Base-by-base conservation (phyloP, 2,888 invertebrate species). In the Athripsodes cinereus region DNA sequence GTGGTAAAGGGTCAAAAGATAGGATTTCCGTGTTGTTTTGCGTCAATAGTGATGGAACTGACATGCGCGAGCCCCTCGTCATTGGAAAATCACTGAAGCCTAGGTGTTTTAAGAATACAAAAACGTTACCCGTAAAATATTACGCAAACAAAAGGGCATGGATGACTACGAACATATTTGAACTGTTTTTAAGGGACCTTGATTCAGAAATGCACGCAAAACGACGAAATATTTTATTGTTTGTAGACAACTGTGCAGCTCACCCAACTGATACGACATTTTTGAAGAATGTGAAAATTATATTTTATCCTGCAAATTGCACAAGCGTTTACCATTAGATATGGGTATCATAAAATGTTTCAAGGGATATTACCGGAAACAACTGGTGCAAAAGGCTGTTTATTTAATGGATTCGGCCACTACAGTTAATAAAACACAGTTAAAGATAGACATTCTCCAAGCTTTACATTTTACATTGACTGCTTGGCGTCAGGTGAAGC, bases 391-490 rank as follows among this genome's bases (percentile, higher is more conserved):
- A 20, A 49, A 49, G 49, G 49, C 49, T 49, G 49, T 49, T 18
- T 10, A 49, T 49, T 49, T 49, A 49, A 49, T 49, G 49, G 49
- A 49, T 49, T 21, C 21, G 49, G 18, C 19, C 5, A 19, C 49
- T 20, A 49, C 21, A 49, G 21, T 49, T 49, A 20, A 49, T 49
- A 49, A 49, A 20, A 49, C 18, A 49, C 49, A 21, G 21, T 49
- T 49, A 49, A 49, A 49, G 49, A 49, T 49, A 19, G 49, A 56
- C 22, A 58, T 60, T 57, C 59, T 58, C 51, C 44, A 63, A 61
- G 58, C 55, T 56, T 59, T 35, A 62, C 55, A 62, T 55, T 58
- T 62, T 52, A 64, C 58, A 63, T 40, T 44, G 26, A 48, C 49
- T 49, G 49, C 20, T 50, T 46, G 46, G 46, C 46, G 18, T 46